phyloP scores from a whole-genome alignment of 2,797 vertebrate genomes.

The Ctenosaura bakeri region DNA sequence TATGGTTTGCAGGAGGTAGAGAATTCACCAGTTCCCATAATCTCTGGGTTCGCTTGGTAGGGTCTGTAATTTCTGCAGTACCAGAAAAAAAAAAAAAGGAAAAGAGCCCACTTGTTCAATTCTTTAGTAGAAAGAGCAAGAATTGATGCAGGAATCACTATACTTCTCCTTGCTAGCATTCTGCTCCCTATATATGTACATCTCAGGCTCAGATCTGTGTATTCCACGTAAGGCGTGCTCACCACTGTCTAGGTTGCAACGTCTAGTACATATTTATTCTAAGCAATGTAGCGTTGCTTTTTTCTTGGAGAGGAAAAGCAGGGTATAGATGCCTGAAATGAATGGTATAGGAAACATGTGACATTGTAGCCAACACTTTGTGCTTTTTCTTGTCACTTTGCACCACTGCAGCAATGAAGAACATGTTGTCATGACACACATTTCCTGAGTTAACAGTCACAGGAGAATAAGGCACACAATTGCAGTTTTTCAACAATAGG shows the following conservation, averaged over 20 bases:
- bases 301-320: too few species aligned
- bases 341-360: not conserved
- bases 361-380: not conserved
- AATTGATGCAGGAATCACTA: not conserved
- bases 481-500: not conserved
- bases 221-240: not conserved
- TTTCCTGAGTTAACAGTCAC: not conserved
- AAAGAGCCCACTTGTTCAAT: rapidly evolving
- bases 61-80: conserved; percentile 85
- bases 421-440: not conserved
- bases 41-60: conserved; percentile 78
- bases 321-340: not conserved
- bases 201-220: not conserved
- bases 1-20: conserved; percentile 87
- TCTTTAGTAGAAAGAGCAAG: not conserved
- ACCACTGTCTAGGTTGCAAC: not conserved
- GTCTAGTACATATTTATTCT: not conserved
- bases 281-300: too few species aligned
- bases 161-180: not conserved
- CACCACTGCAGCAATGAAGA: not conserved
- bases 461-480: not conserved
- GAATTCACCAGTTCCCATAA: conserved; percentile 87
- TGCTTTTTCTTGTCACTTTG: not conserved
- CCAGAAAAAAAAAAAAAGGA: not conserved
- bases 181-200: not conserved